A percentile compares a stretch with the other conserved stretches of the same genome.
Conservation (phyloP, 2,797 vertebrate species). For the Platalea minor region DNA sequence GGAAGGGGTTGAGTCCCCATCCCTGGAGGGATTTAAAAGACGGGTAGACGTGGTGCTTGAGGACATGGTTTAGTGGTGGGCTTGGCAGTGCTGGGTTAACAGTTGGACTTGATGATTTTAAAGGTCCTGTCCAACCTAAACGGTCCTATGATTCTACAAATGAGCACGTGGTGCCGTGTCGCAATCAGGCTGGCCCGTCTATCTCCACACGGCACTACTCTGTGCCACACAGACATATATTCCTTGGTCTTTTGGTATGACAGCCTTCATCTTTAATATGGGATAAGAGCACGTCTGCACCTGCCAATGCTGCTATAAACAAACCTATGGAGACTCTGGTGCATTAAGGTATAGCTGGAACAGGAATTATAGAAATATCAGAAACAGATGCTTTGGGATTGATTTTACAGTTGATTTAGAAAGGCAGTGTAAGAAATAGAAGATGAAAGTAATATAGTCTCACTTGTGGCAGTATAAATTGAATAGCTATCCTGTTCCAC, state of each 20-base stretch:
- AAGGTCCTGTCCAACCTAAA: no score
- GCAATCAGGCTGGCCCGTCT: not conserved
- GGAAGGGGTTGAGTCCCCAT: no score
- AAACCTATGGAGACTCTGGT: not conserved
- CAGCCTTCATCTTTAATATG: not conserved
- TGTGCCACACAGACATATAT: not conserved
- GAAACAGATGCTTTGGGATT: not conserved
- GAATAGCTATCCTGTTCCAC: not conserved
- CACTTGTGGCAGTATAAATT: not conserved
- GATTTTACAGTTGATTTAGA: not conserved
- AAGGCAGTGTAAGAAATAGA: not conserved
- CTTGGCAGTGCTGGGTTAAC: no score
- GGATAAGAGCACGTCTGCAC: not conserved
- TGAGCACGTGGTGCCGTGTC: fast-evolving
- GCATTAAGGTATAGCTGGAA: not conserved
- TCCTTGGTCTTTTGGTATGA: not conserved
- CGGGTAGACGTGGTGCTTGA: no score
- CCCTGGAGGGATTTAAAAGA: no score
- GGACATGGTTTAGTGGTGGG: no score
- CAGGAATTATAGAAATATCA: not conserved
- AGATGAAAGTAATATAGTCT: not conserved
- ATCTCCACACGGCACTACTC: not conserved
- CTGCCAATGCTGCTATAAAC: not conserved
- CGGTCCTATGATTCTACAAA: not conserved
- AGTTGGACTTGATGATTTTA: no score